Percentiles rank a stretch among this genome's conserved stretches.
These are phyloP conservation scores for Nesidiocoris tenuis DNA, from an alignment of 2,888 invertebrate genomes.

Conservation along the genomic window DNA sequence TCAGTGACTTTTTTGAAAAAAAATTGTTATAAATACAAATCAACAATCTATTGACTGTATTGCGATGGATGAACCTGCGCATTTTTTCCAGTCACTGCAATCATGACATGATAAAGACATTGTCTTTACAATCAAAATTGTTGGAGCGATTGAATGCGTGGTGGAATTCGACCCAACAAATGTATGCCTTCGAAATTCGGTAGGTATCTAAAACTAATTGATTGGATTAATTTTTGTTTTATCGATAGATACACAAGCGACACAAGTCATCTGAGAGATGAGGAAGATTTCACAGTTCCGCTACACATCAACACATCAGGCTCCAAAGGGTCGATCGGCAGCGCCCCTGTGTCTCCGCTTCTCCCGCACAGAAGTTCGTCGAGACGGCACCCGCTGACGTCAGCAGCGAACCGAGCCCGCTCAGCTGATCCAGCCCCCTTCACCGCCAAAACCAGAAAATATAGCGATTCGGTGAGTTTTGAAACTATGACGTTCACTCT, in stretches of 20 bases:
- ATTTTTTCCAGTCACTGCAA: no score
- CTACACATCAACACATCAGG: conserved; percentile 64
- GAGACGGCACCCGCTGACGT: conserved; percentile 53
- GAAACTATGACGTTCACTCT: neutral
- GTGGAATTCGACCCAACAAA: no score
- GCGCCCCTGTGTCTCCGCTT: conserved; percentile 58
- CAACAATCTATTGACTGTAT: no score
- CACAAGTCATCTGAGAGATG: conserved; percentile 74
- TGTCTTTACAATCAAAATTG: no score
- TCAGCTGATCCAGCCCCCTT: conserved; percentile 56
- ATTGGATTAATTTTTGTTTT: no score
- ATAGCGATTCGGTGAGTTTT: conserved; percentile 58
- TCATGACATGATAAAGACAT: no score
- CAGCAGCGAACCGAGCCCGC: conserved; percentile 38
- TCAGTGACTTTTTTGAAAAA: no score
- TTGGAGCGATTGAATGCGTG: no score
- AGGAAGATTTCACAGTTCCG: conserved; percentile 66
- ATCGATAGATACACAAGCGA: conserved; percentile 61
- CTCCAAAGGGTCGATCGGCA: conserved; percentile 53
- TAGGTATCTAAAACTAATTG: no score
- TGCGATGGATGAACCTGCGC: no score
- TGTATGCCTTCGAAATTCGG: no score
- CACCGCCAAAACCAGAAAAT: conserved; percentile 57
- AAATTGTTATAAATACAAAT: no score
- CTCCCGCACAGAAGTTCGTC: conserved; percentile 58